Conservation (phyloP, 2,888 invertebrate species). For the Parasteatoda lunata region DNA sequence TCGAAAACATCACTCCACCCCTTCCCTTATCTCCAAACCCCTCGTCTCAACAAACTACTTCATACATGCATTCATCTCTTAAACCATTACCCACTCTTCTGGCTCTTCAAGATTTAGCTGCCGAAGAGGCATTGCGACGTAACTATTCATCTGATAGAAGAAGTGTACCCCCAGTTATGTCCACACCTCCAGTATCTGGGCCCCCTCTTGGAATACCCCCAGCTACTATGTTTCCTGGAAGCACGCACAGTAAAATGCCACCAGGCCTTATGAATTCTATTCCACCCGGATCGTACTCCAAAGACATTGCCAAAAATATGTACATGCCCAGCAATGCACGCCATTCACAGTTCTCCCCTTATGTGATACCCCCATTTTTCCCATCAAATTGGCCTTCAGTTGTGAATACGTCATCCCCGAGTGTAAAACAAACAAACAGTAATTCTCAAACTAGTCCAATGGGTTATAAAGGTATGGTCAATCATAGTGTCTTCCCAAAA, state of each 20-base stretch:
- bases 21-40: conserved; percentile 47
- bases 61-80: conserved; percentile 32
- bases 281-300: conserved; percentile 40
- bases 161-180: conserved; percentile 26
- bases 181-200: conserved; percentile 23
- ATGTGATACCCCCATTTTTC: conserved; percentile 65
- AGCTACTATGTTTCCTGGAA: conserved; percentile 37
- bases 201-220: conserved; percentile 42
- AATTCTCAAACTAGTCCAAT: conserved; percentile 57
- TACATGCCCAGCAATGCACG: conserved; percentile 54
- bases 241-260: conserved; percentile 55
- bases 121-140: conserved; percentile 30
- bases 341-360: conserved; percentile 60
- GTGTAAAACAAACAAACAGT: conserved; percentile 20
- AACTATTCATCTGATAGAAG: conserved; percentile 26
- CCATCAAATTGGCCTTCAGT: conserved; percentile 62
- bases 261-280: conserved; percentile 31
- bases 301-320: conserved; percentile 65
- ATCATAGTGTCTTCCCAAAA: conserved; percentile 68
- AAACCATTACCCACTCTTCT: conserved; percentile 56
- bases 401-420: conserved; percentile 32
- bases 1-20: conserved; percentile 67
- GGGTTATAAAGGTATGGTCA: conserved; percentile 61
- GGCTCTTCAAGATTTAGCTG: conserved; percentile 49
- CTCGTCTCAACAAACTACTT: conserved; percentile 10